phyloP scores from a whole-genome alignment of 2,113 vertebrate genomes.

The Pteruthius melanotis region DNA sequence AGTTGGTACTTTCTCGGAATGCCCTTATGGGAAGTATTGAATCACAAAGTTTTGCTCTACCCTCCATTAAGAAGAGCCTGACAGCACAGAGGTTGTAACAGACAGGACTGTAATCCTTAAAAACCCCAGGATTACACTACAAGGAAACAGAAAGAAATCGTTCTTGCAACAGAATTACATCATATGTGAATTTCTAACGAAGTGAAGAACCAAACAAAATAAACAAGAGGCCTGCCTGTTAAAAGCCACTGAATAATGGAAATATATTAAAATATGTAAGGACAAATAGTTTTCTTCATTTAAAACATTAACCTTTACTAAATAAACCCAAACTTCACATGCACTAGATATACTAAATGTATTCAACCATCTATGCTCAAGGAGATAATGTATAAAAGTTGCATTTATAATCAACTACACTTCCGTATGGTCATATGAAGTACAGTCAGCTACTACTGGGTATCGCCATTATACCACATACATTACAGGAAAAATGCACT shows the following conservation, averaged over 20 bases:
- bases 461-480: rapidly evolving
- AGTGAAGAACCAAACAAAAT: not conserved
- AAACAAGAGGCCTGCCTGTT: not conserved
- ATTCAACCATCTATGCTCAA: not conserved
- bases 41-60: not conserved
- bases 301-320: not conserved
- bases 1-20: not conserved
- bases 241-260: not conserved
- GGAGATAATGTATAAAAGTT: not conserved
- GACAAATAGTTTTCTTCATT: not conserved
- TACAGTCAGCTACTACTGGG: not conserved
- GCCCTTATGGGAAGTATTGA: not conserved
- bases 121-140: not conserved
- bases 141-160: not conserved
- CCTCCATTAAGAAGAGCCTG: not conserved
- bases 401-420: not conserved
- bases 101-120: not conserved
- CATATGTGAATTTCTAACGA: not conserved
- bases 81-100: not conserved
- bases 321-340: not conserved
- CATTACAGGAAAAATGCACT: not conserved
- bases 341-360: not conserved
- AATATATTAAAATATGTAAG: not conserved
- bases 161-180: not conserved
- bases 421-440: not conserved